Conservation (phyloP, 37 sponge, comb jelly and placozoan genomes). For the Spongilla lacustris region DNA sequence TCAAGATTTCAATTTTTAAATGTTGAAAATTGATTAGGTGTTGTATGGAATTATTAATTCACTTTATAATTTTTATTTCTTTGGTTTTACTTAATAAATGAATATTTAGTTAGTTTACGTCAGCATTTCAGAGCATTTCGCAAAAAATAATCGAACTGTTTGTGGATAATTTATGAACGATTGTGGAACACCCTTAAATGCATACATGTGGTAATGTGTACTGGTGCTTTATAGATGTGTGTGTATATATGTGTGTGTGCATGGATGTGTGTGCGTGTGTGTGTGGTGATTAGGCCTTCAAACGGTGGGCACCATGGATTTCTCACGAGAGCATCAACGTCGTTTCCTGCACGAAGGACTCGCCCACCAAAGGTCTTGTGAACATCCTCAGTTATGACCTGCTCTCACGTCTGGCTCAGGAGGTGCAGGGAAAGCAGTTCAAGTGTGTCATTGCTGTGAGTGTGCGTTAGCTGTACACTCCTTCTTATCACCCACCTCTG, state of each 20-base stretch:
- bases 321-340: slow-evolving; percentile 68
- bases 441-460: slow-evolving; percentile 76
- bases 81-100: neutral
- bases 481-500: too few species aligned
- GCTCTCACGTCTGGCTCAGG: slow-evolving; percentile 30
- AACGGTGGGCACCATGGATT: slow-evolving; percentile 81
- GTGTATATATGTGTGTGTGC: neutral
- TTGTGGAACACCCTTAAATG: too few species aligned
- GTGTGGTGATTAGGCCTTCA: slow-evolving; percentile 53
- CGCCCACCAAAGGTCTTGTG: slow-evolving; percentile 25
- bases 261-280: neutral
- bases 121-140: too few species aligned
- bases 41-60: neutral
- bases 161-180: neutral
- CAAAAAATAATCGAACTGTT: too few species aligned
- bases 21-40: too few species aligned
- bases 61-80: too few species aligned
- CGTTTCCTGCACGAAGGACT: slow-evolving; percentile 23
- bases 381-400: slow-evolving; percentile 86
- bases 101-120: too few species aligned
- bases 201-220: too few species aligned
- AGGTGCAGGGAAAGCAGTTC: slow-evolving; percentile 29
- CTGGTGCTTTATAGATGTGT: neutral
- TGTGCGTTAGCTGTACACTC: too few species aligned
- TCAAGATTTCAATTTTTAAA: too few species aligned